Percentiles rank a stretch among this genome's conserved stretches.
Conservation (phyloP, 2,113 vertebrate species). For the Sebastes fasciatus region DNA sequence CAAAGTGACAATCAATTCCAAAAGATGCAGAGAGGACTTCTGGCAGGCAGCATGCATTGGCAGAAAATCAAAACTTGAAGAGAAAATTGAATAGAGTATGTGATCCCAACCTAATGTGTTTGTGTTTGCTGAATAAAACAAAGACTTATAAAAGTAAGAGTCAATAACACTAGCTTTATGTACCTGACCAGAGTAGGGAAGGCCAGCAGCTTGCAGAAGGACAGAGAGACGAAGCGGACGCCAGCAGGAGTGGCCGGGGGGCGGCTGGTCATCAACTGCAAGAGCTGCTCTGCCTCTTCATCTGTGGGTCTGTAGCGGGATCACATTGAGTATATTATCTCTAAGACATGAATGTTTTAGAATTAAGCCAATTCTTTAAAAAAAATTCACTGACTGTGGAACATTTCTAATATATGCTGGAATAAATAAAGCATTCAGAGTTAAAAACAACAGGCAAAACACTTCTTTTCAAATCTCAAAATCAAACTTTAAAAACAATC, state of each 20-base stretch:
- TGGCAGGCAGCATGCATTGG: not conserved
- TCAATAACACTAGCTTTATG: not conserved
- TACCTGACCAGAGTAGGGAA: slow-evolving; percentile 98
- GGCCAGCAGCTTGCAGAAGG: slow-evolving; percentile 97
- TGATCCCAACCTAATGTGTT: not conserved
- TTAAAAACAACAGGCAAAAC: not conserved
- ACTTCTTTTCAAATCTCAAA: not conserved
- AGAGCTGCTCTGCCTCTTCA: slow-evolving; percentile 95
- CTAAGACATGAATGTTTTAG: not conserved
- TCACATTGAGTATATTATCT: not conserved
- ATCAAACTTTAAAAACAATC: not conserved
- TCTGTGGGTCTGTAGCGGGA: slow-evolving; percentile 90
- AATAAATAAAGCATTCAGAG: not conserved
- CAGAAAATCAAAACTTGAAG: slow-evolving; percentile 9
- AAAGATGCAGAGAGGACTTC: not conserved
- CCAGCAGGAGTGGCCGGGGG: slow-evolving; percentile 96
- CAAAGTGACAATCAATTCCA: slow-evolving; percentile 12
- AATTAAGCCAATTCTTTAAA: not conserved
- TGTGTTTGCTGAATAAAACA: slow-evolving; percentile 17
- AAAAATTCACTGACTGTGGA: not conserved
- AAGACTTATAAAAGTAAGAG: slow-evolving; percentile 3
- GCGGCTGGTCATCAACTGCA: slow-evolving; percentile 98
- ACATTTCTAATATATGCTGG: not conserved
- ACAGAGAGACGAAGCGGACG: slow-evolving; percentile 96
- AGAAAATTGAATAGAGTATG: not conserved